Percentiles rank a stretch among this genome's conserved stretches.
Evolutionary conservation across 2,113 vertebrate species (phyloP).

Genomic region (Setophaga coronata): DNA sequence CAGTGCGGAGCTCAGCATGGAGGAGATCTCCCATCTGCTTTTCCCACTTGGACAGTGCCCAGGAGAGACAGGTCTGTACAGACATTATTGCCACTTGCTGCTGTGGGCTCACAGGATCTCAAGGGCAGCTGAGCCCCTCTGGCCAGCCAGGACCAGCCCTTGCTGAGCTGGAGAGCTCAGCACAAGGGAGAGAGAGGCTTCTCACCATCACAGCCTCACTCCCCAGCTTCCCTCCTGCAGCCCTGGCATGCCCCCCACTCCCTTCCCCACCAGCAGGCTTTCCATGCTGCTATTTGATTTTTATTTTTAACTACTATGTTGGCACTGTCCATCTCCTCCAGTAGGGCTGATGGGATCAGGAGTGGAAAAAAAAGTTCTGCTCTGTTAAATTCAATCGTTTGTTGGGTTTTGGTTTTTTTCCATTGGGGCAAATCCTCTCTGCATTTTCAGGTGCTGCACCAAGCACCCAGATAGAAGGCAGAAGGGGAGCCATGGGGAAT

Average conservation of each 20-base stretch:
- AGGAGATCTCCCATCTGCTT: background rate
- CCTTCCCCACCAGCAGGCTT: background rate
- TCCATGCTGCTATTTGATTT: constrained; percentile 28
- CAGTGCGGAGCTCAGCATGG: background rate
- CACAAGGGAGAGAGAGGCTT: background rate
- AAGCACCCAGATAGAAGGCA: background rate
- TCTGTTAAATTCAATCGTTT: background rate
- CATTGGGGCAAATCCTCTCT: background rate
- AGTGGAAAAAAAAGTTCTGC: background rate
- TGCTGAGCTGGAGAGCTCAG: background rate
- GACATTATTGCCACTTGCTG: background rate
- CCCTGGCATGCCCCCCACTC: background rate
- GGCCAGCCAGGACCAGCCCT: background rate
- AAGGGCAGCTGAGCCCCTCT: background rate
- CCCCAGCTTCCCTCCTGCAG: background rate
- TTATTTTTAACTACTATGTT: background rate
- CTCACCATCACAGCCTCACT: background rate
- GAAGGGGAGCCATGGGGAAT: background rate
- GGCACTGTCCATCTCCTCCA: background rate
- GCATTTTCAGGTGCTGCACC: background rate
- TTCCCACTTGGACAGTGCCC: background rate
- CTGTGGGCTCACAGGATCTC: background rate
- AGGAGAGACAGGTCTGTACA: background rate
- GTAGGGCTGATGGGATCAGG: background rate
- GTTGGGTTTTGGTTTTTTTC: background rate